Conservation (phyloP, 2,797 vertebrate species). For the Todus mexicanus region DNA sequence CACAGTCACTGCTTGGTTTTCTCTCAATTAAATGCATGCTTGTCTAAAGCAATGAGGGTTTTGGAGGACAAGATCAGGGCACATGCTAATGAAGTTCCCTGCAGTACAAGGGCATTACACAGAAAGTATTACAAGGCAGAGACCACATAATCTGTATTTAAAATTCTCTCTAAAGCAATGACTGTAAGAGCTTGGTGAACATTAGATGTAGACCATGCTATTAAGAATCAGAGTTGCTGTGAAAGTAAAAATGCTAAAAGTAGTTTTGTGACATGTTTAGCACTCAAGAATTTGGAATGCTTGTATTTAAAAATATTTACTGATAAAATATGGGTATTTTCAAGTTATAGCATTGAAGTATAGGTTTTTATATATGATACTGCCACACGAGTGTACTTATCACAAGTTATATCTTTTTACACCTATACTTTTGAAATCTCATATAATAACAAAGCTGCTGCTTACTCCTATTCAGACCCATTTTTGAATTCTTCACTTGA, state of each 20-base stretch:
- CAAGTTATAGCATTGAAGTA: neutral
- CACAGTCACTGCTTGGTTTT: constrained; percentile 68
- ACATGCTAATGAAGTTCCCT: constrained; percentile 69
- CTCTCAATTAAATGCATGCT: constrained; percentile 73
- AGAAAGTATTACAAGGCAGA: constrained; percentile 40
- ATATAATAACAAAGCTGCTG: neutral
- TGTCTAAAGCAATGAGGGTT: constrained; percentile 69
- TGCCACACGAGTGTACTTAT: neutral
- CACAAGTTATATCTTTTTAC: neutral
- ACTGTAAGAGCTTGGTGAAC: neutral
- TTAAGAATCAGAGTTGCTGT: neutral
- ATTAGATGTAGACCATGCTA: neutral
- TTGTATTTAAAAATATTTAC: neutral
- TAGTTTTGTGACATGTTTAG: neutral
- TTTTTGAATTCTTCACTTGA: neutral
- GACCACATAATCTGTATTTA: constrained; percentile 47
- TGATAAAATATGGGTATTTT: neutral
- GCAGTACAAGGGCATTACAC: constrained; percentile 60
- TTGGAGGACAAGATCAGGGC: constrained; percentile 69
- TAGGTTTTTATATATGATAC: neutral
- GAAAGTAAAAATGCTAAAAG: neutral
- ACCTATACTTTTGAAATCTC: neutral
- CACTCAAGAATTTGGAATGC: neutral
- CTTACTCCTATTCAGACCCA: neutral
- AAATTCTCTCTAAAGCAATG: constrained; percentile 53